Conservation (phyloP, 2,888 invertebrate genomes). For the Plebejus argus region DNA sequence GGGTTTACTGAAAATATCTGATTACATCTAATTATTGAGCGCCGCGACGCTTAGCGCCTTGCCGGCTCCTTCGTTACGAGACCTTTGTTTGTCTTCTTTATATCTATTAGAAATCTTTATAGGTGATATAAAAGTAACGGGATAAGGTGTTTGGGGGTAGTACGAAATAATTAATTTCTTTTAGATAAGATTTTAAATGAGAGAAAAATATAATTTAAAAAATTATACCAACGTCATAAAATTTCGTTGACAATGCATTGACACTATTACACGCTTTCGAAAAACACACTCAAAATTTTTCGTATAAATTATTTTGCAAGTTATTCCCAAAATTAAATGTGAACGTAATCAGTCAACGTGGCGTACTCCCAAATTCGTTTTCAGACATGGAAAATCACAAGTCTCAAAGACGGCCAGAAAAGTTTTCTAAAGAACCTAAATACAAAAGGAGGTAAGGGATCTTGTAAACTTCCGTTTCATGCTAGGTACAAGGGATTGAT, state of each 20-base stretch:
- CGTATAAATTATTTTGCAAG: neutral
- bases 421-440: slow-evolving; percentile 64
- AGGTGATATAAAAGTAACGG: neutral
- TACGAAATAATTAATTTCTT: neutral
- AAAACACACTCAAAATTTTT: neutral
- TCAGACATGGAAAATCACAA: slow-evolving; percentile 71
- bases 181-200: neutral
- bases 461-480: neutral
- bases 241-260: neutral
- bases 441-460: slow-evolving; percentile 63
- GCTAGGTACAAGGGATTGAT: neutral
- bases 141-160: neutral
- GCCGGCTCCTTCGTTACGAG: slow-evolving; percentile 62
- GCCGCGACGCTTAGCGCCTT: slow-evolving; percentile 52
- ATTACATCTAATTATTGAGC: slow-evolving; percentile 78
- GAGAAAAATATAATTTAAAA: no score
- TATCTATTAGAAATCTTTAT: slow-evolving; percentile 5
- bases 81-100: slow-evolving; percentile 55
- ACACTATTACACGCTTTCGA: neutral
- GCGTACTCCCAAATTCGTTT: slow-evolving; percentile 61
- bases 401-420: slow-evolving; percentile 69
- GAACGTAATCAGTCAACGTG: slow-evolving; percentile 60
- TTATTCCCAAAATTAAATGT: slow-evolving; percentile 33
- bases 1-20: slow-evolving; percentile 78
- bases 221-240: no score